A percentile compares a stretch with the other conserved stretches of the same genome.
Conservation (phyloP, 2,797 vertebrate genomes). For the Tragopan temminckii region DNA sequence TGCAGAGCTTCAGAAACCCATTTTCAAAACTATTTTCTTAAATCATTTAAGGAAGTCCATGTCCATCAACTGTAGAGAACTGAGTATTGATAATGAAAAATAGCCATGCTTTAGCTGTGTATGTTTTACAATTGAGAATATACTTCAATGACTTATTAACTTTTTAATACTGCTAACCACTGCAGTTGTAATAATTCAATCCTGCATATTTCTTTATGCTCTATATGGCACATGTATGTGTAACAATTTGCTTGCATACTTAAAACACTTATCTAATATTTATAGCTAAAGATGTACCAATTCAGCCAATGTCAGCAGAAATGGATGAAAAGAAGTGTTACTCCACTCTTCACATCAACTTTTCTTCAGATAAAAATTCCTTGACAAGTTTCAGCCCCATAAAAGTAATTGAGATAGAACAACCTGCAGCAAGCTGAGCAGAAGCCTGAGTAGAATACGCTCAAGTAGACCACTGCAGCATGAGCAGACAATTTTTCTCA, state of each 20-base stretch:
- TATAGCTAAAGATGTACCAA: constrained; percentile 19
- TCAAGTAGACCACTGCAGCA: not conserved
- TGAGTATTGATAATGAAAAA: not conserved
- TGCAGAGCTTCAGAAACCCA: not conserved
- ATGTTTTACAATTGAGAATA: not conserved
- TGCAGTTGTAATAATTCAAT: not conserved
- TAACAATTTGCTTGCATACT: not conserved
- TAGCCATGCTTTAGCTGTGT: not conserved
- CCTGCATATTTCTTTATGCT: not conserved
- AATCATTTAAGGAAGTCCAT: not conserved
- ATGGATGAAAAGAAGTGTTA: not conserved
- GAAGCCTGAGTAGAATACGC: not conserved
- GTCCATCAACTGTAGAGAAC: not conserved
- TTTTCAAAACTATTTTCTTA: not conserved
- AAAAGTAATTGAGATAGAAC: not conserved
- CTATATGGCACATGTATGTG: not conserved
- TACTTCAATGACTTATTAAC: not conserved
- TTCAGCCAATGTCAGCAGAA: constrained; percentile 31
- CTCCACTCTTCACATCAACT: constrained; percentile 3
- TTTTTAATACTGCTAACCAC: not conserved
- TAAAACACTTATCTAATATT: constrained; percentile 39
- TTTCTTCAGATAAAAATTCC: constrained; percentile 23
- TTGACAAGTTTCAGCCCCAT: not conserved
- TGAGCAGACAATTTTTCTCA: not conserved
- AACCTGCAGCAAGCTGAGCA: not conserved